Evolutionary conservation across 1,140 invertebrate genomes (phyloP).

Genomic region (Drosophila subpulchrella): DNA sequence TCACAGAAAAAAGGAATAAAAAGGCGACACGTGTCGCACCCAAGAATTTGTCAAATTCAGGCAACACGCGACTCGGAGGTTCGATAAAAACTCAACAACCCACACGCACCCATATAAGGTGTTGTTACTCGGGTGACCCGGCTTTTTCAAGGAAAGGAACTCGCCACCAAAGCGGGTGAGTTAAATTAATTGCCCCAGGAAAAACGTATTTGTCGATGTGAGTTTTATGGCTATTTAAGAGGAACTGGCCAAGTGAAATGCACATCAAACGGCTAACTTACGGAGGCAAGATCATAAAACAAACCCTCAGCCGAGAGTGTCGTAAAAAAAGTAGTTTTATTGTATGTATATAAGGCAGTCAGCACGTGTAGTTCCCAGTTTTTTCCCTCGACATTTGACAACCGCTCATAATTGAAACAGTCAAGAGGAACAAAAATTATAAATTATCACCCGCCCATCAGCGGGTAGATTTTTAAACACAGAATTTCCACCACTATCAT

Average conservation of each 20-base stretch:
- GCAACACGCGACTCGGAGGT: constrained; percentile 28
- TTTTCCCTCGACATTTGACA: constrained; percentile 26
- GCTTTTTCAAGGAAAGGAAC: constrained; percentile 24
- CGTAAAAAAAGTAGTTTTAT: constrained; percentile 23
- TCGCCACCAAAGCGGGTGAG: constrained; percentile 1
- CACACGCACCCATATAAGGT: constrained; percentile 50
- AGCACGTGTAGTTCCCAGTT: constrained; percentile 26
- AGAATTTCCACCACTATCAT: constrained; percentile 3
- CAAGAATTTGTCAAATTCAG: constrained; percentile 48
- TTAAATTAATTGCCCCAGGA: constrained; percentile 57
- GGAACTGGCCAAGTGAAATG: constrained; percentile 42
- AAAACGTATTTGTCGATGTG: constrained; percentile 39
- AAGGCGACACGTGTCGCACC: constrained; percentile 54
- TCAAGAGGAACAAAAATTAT: constrained; percentile 50
- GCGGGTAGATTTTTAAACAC: constrained; percentile 5
- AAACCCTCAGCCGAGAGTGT: constrained; percentile 20
- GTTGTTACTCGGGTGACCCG: constrained; percentile 58
- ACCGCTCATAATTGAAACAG: constrained; percentile 46
- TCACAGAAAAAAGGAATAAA: constrained; percentile 45
- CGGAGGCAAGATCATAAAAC: constrained; percentile 19
- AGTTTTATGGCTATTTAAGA: constrained; percentile 57
- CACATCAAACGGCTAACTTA: constrained; percentile 4
- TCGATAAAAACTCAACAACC: constrained; percentile 8
- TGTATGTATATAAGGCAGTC: constrained; percentile 3
- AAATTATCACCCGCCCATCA: constrained; percentile 51